phyloP scores from a whole-genome alignment of 2,888 invertebrate species.

The Baronia brevicornis region DNA sequence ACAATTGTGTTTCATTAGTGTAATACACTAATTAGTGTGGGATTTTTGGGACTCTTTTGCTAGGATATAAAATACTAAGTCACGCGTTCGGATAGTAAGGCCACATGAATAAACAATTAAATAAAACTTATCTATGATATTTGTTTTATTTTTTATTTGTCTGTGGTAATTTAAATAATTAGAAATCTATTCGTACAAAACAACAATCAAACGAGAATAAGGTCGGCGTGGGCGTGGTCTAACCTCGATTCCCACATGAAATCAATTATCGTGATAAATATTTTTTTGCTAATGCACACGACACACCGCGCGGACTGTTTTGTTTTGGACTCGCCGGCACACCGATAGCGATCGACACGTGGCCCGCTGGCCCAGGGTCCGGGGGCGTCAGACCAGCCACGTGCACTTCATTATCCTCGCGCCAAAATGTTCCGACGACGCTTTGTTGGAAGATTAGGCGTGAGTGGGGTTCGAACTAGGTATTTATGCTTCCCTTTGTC shows the following conservation, averaged over 20 bases:
- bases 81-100: too few relatives aligned
- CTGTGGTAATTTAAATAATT: too few relatives aligned
- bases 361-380: constrained; percentile 35
- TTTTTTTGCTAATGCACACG: constrained; percentile 7
- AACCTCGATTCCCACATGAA: constrained; percentile 15
- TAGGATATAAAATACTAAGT: too few relatives aligned
- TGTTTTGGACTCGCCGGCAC: constrained; percentile 38
- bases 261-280: constrained; percentile 11
- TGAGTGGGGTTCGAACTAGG: constrained; percentile 36
- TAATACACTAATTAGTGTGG: too few relatives aligned
- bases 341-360: constrained; percentile 66
- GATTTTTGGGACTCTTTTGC: too few relatives aligned
- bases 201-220: too few relatives aligned
- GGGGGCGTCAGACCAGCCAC: constrained; percentile 35
- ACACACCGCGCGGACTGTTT: constrained; percentile 27
- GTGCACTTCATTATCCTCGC: constrained; percentile 73
- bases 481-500: constrained; percentile 25
- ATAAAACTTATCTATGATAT: too few relatives aligned
- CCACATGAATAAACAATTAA: too few relatives aligned
- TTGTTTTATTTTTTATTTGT: too few relatives aligned
- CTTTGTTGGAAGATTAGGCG: constrained; percentile 73
- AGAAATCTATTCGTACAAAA: too few relatives aligned
- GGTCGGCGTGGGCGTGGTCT: too few relatives aligned
- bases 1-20: too few relatives aligned
- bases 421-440: constrained; percentile 71